Percentiles rank a stretch among this genome's conserved stretches.
Evolutionary conservation across 2,888 invertebrate genomes (phyloP).

Genomic region (Phanerotoma sp.): DNA sequence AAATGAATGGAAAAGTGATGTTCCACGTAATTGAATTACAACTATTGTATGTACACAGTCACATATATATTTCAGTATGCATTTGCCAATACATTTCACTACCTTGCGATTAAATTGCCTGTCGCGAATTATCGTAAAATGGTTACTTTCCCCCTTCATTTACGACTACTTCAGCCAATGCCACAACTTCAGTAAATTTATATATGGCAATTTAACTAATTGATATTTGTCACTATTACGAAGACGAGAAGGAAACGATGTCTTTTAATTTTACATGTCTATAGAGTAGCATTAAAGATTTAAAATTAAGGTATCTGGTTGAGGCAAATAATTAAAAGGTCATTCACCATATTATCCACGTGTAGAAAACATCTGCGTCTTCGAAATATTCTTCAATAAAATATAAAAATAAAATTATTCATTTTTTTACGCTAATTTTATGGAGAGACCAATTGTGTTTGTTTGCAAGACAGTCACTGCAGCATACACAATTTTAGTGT

Average conservation of each 20-base stretch:
- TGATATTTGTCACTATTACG: conserved; percentile 54
- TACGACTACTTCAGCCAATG: conserved; percentile 48
- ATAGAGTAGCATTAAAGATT: background rate
- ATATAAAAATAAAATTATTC: background rate
- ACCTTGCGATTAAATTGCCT: conserved; percentile 37
- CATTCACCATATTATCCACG: conserved; percentile 4
- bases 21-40: too few species aligned
- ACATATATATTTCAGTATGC: conserved; percentile 40
- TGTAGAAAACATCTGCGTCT: background rate
- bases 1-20: too few species aligned
- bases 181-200: conserved; percentile 36
- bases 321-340: conserved; percentile 32
- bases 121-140: conserved; percentile 48
- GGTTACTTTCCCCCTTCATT: conserved; percentile 47
- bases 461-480: too few species aligned
- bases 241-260: background rate
- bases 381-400: background rate
- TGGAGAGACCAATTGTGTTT: background rate
- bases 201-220: conserved; percentile 44
- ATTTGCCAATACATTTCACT: conserved; percentile 43
- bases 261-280: background rate
- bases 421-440: background rate
- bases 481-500: too few species aligned
- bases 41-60: background rate
- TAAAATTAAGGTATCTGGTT: conserved; percentile 14